Evolutionary conservation across 2,797 vertebrate species (phyloP).

Genomic region (Falco columbarius): DNA sequence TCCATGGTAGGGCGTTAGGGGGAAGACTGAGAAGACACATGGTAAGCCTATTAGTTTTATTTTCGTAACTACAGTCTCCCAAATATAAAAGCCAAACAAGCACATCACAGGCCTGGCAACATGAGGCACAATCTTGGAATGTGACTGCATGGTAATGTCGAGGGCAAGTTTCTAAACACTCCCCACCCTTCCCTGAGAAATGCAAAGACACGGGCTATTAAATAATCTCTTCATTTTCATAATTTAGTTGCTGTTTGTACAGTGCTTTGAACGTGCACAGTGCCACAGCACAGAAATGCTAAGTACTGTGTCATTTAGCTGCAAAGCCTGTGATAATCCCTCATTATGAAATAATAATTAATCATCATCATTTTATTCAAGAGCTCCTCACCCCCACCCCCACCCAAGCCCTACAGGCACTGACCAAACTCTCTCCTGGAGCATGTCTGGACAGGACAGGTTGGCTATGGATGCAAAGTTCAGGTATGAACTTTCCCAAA

Average conservation of each 20-base stretch:
- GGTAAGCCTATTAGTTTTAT: background rate
- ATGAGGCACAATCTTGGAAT: slow-evolving; percentile 53
- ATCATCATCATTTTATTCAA: slow-evolving; percentile 62
- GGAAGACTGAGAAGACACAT: background rate
- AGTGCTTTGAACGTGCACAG: slow-evolving; percentile 16
- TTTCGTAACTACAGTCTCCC: slow-evolving; percentile 17
- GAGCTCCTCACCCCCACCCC: background rate
- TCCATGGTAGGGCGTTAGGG: background rate
- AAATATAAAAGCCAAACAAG: slow-evolving; percentile 13
- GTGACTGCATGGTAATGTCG: slow-evolving; percentile 12
- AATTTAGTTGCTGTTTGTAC: slow-evolving; percentile 67
- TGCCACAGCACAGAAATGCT: slow-evolving; percentile 33
- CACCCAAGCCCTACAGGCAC: slow-evolving; percentile 34
- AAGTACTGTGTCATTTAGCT: slow-evolving; percentile 58
- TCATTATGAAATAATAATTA: slow-evolving; percentile 71
- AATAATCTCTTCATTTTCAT: slow-evolving; percentile 79
- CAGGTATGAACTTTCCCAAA: slow-evolving; percentile 50
- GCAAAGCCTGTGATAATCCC: slow-evolving; percentile 68
- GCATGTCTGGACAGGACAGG: slow-evolving; percentile 19
- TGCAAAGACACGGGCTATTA: slow-evolving; percentile 74
- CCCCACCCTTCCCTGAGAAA: slow-evolving; percentile 85
- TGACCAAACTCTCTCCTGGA: slow-evolving; percentile 15
- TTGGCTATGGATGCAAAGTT: slow-evolving; percentile 17
- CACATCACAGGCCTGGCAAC: slow-evolving; percentile 25
- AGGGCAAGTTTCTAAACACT: slow-evolving; percentile 54